Evolutionary conservation across 2,888 invertebrate genomes (phyloP).

Genomic region (Heliconius hortense): DNA sequence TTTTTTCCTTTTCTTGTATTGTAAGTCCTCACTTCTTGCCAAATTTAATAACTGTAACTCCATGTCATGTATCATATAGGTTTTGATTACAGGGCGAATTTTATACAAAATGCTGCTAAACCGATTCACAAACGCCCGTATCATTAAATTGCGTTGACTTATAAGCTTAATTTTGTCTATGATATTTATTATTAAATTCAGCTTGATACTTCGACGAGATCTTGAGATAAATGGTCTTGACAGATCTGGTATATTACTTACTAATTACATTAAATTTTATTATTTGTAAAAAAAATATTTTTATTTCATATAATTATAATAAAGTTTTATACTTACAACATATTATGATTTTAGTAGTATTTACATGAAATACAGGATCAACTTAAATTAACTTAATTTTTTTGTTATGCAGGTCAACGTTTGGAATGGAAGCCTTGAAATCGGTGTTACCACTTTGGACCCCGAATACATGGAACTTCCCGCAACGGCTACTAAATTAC

Average conservation of each 20-base stretch:
- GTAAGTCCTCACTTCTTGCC: no score
- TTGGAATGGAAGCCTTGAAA: conserved; percentile 97
- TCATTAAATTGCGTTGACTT: no score
- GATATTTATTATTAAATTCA: no score
- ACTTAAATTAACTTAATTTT: neutral
- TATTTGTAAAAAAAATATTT: neutral
- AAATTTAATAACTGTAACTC: no score
- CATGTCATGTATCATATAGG: no score
- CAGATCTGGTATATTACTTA: neutral
- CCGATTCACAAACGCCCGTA: no score
- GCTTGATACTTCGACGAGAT: no score
- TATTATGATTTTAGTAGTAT: neutral
- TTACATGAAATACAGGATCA: neutral
- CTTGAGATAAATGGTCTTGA: neutral
- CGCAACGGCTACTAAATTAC: conserved; percentile 89
- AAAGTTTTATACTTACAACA: neutral
- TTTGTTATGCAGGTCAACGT: conserved; percentile 85
- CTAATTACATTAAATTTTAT: neutral
- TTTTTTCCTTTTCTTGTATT: no score
- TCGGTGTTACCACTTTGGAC: conserved; percentile 94
- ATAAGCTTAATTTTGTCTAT: no score
- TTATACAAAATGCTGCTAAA: no score
- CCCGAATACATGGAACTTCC: conserved; percentile 95
- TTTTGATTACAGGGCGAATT: no score
- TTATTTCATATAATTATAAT: neutral